Evolutionary conservation across 1,140 invertebrate species (phyloP).

Genomic region (Lepidurus couesii): DNA sequence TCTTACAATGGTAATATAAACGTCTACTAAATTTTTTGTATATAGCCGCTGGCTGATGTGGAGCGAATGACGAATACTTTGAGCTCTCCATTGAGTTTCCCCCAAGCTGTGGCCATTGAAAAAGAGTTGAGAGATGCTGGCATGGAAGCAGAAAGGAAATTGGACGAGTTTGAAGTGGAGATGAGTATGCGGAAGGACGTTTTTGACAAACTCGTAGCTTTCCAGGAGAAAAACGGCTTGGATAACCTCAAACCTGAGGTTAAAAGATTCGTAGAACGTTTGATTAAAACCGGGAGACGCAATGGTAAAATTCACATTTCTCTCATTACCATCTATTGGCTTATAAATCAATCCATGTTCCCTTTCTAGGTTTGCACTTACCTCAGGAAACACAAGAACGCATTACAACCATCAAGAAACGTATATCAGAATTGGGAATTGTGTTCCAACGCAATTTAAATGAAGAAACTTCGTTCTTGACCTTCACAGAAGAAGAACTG

Average conservation of each 20-base stretch:
- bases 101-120: constrained; percentile 47
- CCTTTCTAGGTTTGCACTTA: constrained; percentile 47
- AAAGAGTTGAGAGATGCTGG: constrained; percentile 50
- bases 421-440: constrained; percentile 49
- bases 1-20: background rate
- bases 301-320: constrained; percentile 45
- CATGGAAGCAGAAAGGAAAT: constrained; percentile 47
- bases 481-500: constrained; percentile 49
- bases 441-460: constrained; percentile 51
- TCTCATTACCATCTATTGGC: background rate
- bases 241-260: constrained; percentile 43
- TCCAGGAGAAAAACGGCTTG: constrained; percentile 42
- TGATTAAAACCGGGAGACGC: constrained; percentile 48
- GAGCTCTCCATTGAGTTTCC: constrained; percentile 47
- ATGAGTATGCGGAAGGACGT: constrained; percentile 53
- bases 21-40: background rate
- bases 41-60: constrained; percentile 44
- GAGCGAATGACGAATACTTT: constrained; percentile 44
- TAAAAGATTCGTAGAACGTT: constrained; percentile 47
- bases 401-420: constrained; percentile 49
- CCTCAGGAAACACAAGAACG: constrained; percentile 45
- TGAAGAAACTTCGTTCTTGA: constrained; percentile 50
- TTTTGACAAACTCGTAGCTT: constrained; percentile 48
- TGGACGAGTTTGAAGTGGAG: constrained; percentile 52
- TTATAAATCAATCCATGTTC: constrained; percentile 14